Percentiles rank a stretch among this genome's conserved stretches.
Evolutionary conservation across 2,113 vertebrate genomes (phyloP).

Genomic region (Brachyistius frenatus): DNA sequence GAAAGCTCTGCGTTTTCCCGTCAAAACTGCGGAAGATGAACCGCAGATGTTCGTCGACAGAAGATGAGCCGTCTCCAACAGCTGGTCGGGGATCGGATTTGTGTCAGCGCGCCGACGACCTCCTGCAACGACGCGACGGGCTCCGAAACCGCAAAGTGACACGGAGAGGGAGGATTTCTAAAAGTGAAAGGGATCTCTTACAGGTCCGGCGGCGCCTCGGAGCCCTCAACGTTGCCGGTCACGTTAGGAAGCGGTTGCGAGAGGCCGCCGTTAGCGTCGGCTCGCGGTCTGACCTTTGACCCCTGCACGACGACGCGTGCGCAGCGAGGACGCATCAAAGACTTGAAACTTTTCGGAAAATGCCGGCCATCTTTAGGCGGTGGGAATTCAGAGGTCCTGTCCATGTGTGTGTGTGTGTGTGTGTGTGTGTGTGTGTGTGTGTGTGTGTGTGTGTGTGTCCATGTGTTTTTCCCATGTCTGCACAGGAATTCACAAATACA

Average conservation of each 20-base stretch:
- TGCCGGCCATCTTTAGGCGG: conserved; percentile 30
- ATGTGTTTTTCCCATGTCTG: not conserved
- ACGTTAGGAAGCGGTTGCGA: conserved; percentile 5
- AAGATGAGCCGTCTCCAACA: conserved; percentile 79
- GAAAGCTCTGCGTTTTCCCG: conserved; percentile 89
- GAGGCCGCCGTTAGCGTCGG: conserved; percentile 9
- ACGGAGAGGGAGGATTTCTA: not conserved
- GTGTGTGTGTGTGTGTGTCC: not conserved
- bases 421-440: not conserved
- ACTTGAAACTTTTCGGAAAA: conserved; percentile 22
- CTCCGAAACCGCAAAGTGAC: conserved; percentile 33
- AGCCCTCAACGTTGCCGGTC: not conserved
- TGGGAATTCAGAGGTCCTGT: conserved; percentile 5
- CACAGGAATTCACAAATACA: conserved; percentile 56
- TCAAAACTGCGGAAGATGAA: conserved; percentile 90
- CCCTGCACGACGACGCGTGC: not conserved
- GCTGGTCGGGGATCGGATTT: conserved; percentile 86
- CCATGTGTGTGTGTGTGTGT: not conserved
- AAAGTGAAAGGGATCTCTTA: not conserved
- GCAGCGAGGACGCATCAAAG: conserved; percentile 25
- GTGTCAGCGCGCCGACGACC: conserved; percentile 84
- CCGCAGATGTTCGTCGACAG: conserved; percentile 91
- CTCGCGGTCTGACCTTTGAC: not conserved
- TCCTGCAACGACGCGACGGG: conserved; percentile 72
- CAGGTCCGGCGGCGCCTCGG: too few relatives aligned